Conservation (phyloP, 23 tunicate species). For the Phallusia fumigata region DNA sequence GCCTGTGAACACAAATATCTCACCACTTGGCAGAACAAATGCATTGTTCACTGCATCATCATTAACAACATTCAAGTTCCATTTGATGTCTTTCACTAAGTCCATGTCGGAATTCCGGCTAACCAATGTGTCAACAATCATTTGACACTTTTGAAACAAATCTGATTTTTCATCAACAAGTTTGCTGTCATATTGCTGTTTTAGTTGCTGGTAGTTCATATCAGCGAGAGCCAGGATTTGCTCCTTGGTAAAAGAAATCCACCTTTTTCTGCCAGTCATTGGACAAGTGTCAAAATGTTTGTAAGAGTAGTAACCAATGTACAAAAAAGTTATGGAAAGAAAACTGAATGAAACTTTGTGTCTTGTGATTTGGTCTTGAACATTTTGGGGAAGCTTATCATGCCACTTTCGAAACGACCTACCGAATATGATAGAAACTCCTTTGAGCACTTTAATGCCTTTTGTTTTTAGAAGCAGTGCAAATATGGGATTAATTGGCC, state of each 20-base stretch:
- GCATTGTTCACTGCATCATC: conserved; percentile 62
- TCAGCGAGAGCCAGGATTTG: conserved; percentile 62
- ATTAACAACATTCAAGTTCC: conserved; percentile 76
- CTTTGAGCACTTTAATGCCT: conserved; percentile 62
- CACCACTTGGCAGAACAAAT: conserved; percentile 91
- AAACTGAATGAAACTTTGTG: conserved; percentile 38
- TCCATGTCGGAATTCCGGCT: conserved; percentile 62
- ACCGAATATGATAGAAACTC: conserved; percentile 50
- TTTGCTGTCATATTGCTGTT: conserved; percentile 19
- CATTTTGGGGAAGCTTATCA: conserved; percentile 41
- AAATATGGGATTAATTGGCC: conserved; percentile 18
- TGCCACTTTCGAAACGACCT: conserved; percentile 59
- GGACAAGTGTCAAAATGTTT: conserved; percentile 69
- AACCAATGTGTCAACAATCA: conserved; percentile 31
- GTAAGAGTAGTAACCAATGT: conserved; percentile 64
- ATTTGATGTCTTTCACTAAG: conserved; percentile 41
- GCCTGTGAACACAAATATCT: conserved; percentile 87
- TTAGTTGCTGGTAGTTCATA: conserved; percentile 33
- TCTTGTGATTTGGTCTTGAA: conserved; percentile 42
- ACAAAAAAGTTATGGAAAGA: background rate
- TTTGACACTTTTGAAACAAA: conserved; percentile 33
- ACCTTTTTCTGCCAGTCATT: conserved; percentile 86
- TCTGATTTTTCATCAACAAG: conserved; percentile 21
- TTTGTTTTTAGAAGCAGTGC: conserved; percentile 44
- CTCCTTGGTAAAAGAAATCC: conserved; percentile 77